Conservation (phyloP, 2,888 invertebrate genomes). For the Leptodirus hochenwartii region DNA sequence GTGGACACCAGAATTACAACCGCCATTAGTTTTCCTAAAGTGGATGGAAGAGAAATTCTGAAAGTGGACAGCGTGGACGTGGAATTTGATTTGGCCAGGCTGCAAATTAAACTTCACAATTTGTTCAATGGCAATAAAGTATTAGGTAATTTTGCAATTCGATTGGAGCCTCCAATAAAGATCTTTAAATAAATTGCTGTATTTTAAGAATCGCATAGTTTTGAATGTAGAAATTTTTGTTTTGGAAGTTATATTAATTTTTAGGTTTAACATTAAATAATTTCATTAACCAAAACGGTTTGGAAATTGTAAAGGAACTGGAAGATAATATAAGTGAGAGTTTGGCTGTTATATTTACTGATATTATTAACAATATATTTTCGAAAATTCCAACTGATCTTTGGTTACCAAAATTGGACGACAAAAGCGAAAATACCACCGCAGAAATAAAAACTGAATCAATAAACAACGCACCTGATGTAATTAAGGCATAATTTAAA, state of each 20-base stretch:
- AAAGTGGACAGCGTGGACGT: constrained; percentile 36
- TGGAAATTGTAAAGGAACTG: constrained; percentile 38
- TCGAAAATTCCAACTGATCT: constrained; percentile 36
- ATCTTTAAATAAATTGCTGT: too few relatives aligned
- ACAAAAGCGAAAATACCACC: too few relatives aligned
- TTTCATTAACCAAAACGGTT: constrained; percentile 38
- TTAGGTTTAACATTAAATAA: constrained; percentile 36
- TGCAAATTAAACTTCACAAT: constrained; percentile 36
- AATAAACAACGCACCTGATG: too few relatives aligned
- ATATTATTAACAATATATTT: constrained; percentile 38
- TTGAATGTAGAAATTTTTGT: constrained; percentile 1
- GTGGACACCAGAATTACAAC: constrained; percentile 34
- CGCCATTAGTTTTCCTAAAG: constrained; percentile 28
- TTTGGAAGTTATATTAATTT: constrained; percentile 11
- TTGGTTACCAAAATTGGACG: constrained; percentile 25
- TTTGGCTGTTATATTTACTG: constrained; percentile 33
- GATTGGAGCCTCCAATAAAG: too few relatives aligned
- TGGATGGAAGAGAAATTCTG: constrained; percentile 26
- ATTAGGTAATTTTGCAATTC: constrained; percentile 25
- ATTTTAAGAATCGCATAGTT: too few relatives aligned
- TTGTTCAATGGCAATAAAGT: constrained; percentile 44
- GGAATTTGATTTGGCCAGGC: constrained; percentile 31
- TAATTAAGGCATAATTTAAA: too few relatives aligned
- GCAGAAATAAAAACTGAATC: constrained; percentile 11
- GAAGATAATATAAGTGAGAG: constrained; percentile 35